phyloP scores from a whole-genome alignment of 2,797 vertebrate species.

The Chelon auratus region DNA sequence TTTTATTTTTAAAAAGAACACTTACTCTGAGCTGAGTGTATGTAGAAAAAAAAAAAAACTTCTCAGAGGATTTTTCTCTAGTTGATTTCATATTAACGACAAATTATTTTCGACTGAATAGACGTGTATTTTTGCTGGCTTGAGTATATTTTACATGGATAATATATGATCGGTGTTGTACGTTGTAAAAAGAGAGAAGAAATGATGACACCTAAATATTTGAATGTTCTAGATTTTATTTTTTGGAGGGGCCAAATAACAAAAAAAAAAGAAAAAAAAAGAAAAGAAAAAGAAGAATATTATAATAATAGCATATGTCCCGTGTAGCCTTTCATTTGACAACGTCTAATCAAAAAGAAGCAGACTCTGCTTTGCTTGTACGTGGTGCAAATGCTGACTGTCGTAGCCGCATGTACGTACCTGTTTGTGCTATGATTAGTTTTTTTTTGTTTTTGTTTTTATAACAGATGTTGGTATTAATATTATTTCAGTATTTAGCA shows the following conservation, averaged over 20 bases:
- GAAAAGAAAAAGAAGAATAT: conserved; percentile 11
- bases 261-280: conserved; percentile 16
- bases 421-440: conserved; percentile 29
- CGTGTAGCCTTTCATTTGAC: conserved; percentile 45
- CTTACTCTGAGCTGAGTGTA: conserved; percentile 45
- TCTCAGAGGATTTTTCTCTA: conserved; percentile 59
- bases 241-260: conserved; percentile 48
- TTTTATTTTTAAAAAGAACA: conserved; percentile 1
- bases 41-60: conserved; percentile 9
- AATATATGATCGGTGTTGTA: conserved; percentile 73
- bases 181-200: conserved; percentile 40
- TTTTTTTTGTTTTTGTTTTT: conserved; percentile 18
- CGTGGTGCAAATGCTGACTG: conserved; percentile 23
- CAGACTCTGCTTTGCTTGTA: conserved; percentile 26
- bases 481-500: conserved; percentile 54
- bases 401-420: conserved; percentile 54
- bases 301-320: conserved; percentile 45
- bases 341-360: conserved; percentile 21
- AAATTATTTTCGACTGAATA: conserved; percentile 75
- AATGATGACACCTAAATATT: conserved; percentile 51
- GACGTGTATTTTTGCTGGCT: conserved; percentile 80
- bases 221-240: conserved; percentile 82
- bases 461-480: conserved; percentile 32
- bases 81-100: conserved; percentile 63
- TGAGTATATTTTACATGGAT: conserved; percentile 81